Conservation (phyloP, 2,797 vertebrate genomes). For the Thripadectes ignobilis region DNA sequence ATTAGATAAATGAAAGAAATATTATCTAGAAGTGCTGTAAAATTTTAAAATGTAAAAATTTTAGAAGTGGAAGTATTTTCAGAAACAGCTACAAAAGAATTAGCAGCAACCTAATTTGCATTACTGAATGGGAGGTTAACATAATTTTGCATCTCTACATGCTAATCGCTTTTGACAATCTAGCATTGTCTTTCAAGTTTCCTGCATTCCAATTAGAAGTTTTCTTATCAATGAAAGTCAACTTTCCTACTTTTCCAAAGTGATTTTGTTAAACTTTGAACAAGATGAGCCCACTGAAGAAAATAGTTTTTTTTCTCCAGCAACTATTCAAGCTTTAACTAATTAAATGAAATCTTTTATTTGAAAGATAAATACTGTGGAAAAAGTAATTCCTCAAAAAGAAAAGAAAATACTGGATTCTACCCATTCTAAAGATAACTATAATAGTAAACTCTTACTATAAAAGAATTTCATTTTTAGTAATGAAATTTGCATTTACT, state of each 20-base stretch:
- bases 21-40: not conserved
- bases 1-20: not conserved
- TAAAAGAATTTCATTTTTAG: not conserved
- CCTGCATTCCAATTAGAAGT: not conserved
- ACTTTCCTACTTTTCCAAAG: not conserved
- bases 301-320: not conserved
- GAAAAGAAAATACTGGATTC: not conserved
- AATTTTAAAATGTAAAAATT: not conserved
- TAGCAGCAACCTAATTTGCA: not conserved
- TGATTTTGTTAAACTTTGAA: not conserved
- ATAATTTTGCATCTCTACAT: not conserved
- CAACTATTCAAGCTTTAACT: not conserved
- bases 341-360: not conserved
- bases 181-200: not conserved
- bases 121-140: not conserved
- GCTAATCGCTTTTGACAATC: not conserved
- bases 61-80: not conserved
- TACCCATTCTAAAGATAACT: not conserved
- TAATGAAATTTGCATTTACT: not conserved
- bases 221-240: not conserved
- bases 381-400: not conserved
- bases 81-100: not conserved
- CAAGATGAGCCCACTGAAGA: not conserved
- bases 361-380: not conserved
- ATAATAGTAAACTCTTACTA: not conserved